Conservation (phyloP, 1,140 invertebrate genomes). For the Fopius arisanus region DNA sequence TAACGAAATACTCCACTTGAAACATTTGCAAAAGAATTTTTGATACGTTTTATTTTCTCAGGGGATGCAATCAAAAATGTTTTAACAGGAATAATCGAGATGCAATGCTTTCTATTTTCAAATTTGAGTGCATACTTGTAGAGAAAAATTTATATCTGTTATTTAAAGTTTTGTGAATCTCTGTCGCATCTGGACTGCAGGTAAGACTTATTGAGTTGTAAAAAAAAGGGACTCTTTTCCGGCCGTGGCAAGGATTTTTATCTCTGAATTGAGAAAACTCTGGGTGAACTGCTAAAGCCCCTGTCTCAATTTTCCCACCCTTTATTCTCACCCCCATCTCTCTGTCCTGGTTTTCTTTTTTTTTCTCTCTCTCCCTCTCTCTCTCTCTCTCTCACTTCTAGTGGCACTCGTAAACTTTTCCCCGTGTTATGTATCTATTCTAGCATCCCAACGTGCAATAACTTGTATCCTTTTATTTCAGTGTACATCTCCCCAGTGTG, state of each 20-base stretch:
- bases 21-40: no score
- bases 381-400: background rate
- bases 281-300: constrained; percentile 19
- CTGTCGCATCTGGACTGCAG: background rate
- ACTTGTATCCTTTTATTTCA: background rate
- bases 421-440: background rate
- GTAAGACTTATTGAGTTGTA: constrained; percentile 4
- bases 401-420: background rate
- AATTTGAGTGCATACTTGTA: background rate
- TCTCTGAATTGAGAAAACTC: constrained; percentile 15
- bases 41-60: no score
- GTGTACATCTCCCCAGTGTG: background rate
- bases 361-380: background rate
- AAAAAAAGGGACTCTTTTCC: constrained; percentile 1
- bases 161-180: background rate
- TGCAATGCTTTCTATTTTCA: background rate
- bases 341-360: background rate
- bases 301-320: constrained; percentile 8
- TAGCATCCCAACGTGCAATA: background rate
- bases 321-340: background rate
- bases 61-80: background rate
- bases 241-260: constrained; percentile 7
- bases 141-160: background rate
- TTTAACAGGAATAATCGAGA: background rate
- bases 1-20: no score